Evolutionary conservation across 2,113 vertebrate genomes (phyloP).

Genomic region (Tetraodon nigroviridis): DNA sequence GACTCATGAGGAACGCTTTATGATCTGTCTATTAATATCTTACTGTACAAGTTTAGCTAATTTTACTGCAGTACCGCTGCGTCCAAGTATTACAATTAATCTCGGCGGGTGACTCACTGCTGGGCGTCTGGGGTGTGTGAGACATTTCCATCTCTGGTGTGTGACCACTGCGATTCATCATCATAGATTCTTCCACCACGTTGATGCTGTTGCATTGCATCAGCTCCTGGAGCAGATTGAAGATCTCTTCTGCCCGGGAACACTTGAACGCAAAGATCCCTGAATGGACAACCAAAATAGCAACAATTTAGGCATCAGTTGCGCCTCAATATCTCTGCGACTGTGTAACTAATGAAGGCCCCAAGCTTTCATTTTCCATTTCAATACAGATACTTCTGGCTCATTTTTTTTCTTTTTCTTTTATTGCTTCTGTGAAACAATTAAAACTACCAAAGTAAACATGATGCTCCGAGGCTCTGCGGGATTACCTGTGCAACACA

Average conservation of each 20-base stretch:
- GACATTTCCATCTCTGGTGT: slow-evolving; percentile 81
- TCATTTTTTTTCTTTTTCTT: background rate
- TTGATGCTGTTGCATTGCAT: slow-evolving; percentile 99
- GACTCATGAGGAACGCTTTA: slow-evolving; percentile 4
- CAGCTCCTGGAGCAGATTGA: slow-evolving; percentile 95
- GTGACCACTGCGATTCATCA: slow-evolving; percentile 85
- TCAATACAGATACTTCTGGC: background rate
- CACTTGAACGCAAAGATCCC: slow-evolving; percentile 99
- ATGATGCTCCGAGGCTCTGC: background rate
- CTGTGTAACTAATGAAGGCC: background rate
- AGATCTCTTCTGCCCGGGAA: slow-evolving; percentile 94
- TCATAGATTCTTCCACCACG: slow-evolving; percentile 90
- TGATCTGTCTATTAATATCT: slow-evolving; percentile 15
- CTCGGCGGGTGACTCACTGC: slow-evolving; percentile 74
- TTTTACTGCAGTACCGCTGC: slow-evolving; percentile 10
- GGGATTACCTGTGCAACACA: too few relatives aligned
- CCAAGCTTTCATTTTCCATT: background rate
- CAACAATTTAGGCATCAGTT: background rate
- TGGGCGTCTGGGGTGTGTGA: slow-evolving; percentile 81
- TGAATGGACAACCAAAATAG: slow-evolving; percentile 50
- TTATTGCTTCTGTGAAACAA: background rate
- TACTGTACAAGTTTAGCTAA: slow-evolving; percentile 8
- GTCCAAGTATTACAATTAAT: slow-evolving; percentile 28
- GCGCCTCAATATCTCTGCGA: background rate
- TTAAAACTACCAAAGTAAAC: background rate